A percentile compares a stretch with the other conserved stretches of the same genome.
These are phyloP conservation scores for Aporophyla nigra DNA, from an alignment of 2,888 invertebrate genomes.

Conservation along the genomic window DNA sequence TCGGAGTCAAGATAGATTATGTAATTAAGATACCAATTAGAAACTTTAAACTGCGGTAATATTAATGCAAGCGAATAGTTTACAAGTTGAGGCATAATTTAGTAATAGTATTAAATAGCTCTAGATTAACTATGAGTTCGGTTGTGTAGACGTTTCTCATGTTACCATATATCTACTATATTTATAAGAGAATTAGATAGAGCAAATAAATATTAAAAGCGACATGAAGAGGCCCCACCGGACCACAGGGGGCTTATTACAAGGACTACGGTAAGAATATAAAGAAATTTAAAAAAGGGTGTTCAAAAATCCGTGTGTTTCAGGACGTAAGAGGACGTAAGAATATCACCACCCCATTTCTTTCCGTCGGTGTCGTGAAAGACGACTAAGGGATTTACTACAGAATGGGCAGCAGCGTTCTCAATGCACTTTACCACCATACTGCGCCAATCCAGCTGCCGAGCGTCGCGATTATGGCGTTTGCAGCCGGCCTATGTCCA, in stretches of 20 bases:
- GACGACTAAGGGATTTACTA: too few relatives aligned
- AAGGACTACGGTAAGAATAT: background rate
- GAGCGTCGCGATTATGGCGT: too few relatives aligned
- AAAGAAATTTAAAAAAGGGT: too few relatives aligned
- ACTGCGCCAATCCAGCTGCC: too few relatives aligned
- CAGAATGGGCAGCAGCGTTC: too few relatives aligned
- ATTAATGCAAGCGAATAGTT: constrained; percentile 60
- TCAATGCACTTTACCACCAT: too few relatives aligned
- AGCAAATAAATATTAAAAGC: background rate
- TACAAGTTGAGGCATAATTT: constrained; percentile 52
- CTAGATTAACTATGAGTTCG: constrained; percentile 11
- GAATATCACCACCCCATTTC: too few relatives aligned
- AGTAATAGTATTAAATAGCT: constrained; percentile 34
- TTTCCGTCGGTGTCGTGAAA: too few relatives aligned
- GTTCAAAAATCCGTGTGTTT: too few relatives aligned
- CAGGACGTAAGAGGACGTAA: too few relatives aligned
- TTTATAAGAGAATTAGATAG: background rate
- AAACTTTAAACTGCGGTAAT: constrained; percentile 58
- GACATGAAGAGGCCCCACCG: too few relatives aligned
- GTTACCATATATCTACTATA: background rate
- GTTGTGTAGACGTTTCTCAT: constrained; percentile 17
- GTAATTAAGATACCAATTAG: constrained; percentile 64
- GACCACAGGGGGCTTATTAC: background rate
- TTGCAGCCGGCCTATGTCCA: too few relatives aligned
- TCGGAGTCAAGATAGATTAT: constrained; percentile 59